Evolutionary conservation across 2,888 invertebrate genomes (phyloP), one percentile per base, ranked within the genome.

Genomic region (Branchipolynoe longqiensis): DNA sequence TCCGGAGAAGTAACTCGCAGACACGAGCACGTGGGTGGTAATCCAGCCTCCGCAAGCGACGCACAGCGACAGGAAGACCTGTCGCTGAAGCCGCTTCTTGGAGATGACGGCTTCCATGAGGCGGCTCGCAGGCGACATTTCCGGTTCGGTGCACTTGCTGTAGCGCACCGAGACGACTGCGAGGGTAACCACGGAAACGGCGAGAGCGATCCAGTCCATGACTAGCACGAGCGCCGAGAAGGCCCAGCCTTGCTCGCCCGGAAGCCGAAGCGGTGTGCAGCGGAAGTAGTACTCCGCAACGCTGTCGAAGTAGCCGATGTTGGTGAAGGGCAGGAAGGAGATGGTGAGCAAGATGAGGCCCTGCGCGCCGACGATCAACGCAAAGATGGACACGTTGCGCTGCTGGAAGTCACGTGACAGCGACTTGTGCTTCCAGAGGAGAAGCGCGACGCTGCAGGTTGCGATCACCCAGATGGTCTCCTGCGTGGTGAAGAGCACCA

Each of bases 221-320:
- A 78, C 33, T 6, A 84, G 33, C 36, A 84, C 73, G 25, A 84
- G 78, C 12, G 84, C 25, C 0, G 84, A 84, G 36, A 78, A 74
- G 0, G 84, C 84, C 84, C 84, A 84, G 1, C 84, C 78, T 25
- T 78, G 74, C 73, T 84, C 74, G 2, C 84, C 84, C 25, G 84
- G 84, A 33, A 84, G 59, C 8, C 84, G 31, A 25, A 84, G 74
- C 1, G 84, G 84, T n/a, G 78, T 78, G 28, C 84, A 84, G 22
- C 54, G 74, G 74, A 73, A 74, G 74, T 84, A 74, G 59, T 78
- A 84, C n/a, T 74, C 74, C 40, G 36, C 25, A 14, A 38, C 56
- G 36, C 36, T 56, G 73, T 73, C 40, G 40, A 74, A 74, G 28
- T 74, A 74, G n/a, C n/a, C 59, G 8, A 84, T 38, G 41, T 84